These are phyloP conservation scores for Myripristis jacobus DNA, from an alignment of 2,797 vertebrate genomes.

Conservation along the genomic window DNA sequence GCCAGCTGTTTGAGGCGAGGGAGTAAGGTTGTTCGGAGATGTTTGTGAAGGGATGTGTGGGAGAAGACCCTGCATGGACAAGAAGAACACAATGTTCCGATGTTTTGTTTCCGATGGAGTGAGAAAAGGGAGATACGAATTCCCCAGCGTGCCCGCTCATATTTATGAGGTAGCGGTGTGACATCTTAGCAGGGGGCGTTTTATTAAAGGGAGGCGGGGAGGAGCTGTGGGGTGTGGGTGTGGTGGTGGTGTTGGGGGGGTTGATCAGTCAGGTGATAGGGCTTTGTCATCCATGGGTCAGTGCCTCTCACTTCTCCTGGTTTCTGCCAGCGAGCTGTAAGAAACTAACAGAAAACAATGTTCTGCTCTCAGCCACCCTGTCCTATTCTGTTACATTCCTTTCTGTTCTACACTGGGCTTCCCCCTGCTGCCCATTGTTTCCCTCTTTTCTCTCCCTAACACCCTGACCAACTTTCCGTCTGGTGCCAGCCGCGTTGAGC, in stretches of 20 bases:
- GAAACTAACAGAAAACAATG: constrained; percentile 12
- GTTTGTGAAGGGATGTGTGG: constrained; percentile 12
- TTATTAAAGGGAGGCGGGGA: constrained; percentile 44
- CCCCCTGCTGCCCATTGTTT: constrained; percentile 9
- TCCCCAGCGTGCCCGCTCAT: constrained; percentile 22
- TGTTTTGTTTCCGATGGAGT: constrained; percentile 38
- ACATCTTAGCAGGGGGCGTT: constrained; percentile 53
- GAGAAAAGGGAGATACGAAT: constrained; percentile 38
- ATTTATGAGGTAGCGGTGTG: constrained; percentile 50
- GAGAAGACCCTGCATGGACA: constrained; percentile 3
- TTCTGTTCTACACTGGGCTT: not conserved
- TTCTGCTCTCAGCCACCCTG: not conserved
- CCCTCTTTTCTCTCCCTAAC: constrained; percentile 20
- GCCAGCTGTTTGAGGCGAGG: not conserved
- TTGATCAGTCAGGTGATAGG: constrained; percentile 78
- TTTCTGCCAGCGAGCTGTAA: constrained; percentile 36
- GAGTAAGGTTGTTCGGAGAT: not conserved
- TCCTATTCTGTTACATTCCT: constrained; percentile 6
- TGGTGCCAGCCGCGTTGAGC: constrained; percentile 15
- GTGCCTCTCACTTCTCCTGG: constrained; percentile 42
- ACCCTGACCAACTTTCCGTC: constrained; percentile 18
- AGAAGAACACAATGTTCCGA: constrained; percentile 29
- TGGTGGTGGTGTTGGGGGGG: constrained; percentile 37
- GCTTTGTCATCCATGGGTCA: constrained; percentile 76
- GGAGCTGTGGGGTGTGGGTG: too few relatives aligned